Conservation (phyloP, 1,140 invertebrate genomes). For the Zophobas atratus region DNA sequence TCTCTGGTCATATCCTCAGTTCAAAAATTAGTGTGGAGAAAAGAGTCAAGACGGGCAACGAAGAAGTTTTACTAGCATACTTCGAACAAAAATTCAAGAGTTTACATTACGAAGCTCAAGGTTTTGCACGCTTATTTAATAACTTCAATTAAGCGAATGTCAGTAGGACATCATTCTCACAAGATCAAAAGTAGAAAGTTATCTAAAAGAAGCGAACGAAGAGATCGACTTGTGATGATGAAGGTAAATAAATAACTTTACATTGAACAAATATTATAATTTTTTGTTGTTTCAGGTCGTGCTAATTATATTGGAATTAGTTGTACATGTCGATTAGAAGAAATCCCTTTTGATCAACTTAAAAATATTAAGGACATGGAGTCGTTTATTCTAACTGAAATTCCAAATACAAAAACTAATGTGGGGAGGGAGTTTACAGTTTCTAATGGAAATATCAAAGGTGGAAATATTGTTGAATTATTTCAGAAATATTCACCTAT, state of each 20-base stretch:
- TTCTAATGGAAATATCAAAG: background rate
- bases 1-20: too few relatives aligned
- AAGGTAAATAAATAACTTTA: background rate
- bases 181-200: background rate
- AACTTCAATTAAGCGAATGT: background rate
- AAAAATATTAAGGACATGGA: conserved; percentile 14
- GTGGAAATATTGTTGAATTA: background rate
- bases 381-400: conserved; percentile 15
- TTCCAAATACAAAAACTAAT: conserved; percentile 29
- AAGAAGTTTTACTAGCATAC: background rate
- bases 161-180: background rate
- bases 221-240: background rate
- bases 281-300: background rate
- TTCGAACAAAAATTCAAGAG: background rate
- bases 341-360: background rate
- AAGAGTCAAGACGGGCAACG: background rate
- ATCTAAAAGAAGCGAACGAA: background rate
- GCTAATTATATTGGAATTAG: conserved; percentile 18
- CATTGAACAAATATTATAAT: background rate
- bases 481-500: background rate
- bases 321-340: conserved; percentile 13
- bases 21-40: background rate
- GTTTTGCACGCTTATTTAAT: background rate
- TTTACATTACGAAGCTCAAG: background rate
- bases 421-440: conserved; percentile 7